Conservation (phyloP, 2,797 vertebrate species). For the Amniataba percoides region DNA sequence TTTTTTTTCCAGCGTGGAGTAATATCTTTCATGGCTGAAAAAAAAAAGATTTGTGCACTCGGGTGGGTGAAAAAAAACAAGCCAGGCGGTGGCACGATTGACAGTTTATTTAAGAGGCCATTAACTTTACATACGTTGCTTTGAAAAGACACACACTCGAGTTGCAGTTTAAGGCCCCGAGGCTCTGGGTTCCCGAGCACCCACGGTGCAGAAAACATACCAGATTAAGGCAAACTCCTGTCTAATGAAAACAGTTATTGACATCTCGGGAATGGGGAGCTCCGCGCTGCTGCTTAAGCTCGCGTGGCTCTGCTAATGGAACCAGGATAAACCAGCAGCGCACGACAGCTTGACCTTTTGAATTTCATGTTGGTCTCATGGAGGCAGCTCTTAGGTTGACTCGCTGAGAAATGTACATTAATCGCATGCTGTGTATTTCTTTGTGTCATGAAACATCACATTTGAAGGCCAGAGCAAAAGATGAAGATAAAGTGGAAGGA, state of each 20-base stretch:
- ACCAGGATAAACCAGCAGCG: conserved; percentile 33
- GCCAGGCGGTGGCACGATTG: conserved; percentile 76
- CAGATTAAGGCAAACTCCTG: conserved; percentile 48
- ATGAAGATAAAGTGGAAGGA: neutral
- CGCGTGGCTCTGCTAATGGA: conserved; percentile 43
- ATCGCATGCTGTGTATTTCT: conserved; percentile 18
- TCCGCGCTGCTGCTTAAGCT: conserved; percentile 18
- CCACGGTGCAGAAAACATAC: conserved; percentile 40
- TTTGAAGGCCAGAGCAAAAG: conserved; percentile 22
- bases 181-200: conserved; percentile 44
- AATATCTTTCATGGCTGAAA: conserved; percentile 65
- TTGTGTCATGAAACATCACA: neutral
- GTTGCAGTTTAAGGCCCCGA: conserved; percentile 61
- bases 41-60: conserved; percentile 68
- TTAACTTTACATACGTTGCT: conserved; percentile 87
- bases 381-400: conserved; percentile 19
- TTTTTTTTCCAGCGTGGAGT: conserved; percentile 33
- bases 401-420: conserved; percentile 32
- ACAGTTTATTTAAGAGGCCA: conserved; percentile 89
- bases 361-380: conserved; percentile 39
- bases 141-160: conserved; percentile 73
- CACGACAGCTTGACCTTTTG: conserved; percentile 74
- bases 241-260: conserved; percentile 51
- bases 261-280: conserved; percentile 31
- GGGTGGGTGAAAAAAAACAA: conserved; percentile 62